Base-by-base conservation (phyloP, 2,113 vertebrate species). In the Xerus inauris region DNA sequence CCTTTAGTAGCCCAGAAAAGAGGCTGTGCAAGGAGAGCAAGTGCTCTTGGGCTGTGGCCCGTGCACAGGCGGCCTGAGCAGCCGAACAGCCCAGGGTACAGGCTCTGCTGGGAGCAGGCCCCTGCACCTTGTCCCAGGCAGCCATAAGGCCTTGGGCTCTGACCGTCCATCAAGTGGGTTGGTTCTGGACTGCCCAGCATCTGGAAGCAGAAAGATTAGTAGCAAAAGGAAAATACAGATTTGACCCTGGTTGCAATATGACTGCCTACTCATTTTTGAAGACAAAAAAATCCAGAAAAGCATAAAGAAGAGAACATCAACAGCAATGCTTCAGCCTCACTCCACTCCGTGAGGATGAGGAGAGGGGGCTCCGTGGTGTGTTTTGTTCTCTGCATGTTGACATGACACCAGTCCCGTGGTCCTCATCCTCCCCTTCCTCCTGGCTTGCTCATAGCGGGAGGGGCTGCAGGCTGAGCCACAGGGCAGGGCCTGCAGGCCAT, bases 321-420 rank as follows among this genome's bases (percentile, higher is more conserved):
- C 6, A 24, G 5, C 38, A 38, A 12, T n/a, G 4, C 13, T 28
- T 14, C 17, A 8, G 38, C n/a, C 3, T 0, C 7, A 0, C 12
- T 5, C 14, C 7, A 0, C 49, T 35, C 28, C 0, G 89, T 57
- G 13, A 54, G 30, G 64, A 28, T 0, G 14, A 6, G 0, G 0
- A 20, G 5, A 6, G 14, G 77, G 1, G 16, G 35, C 47, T 11
- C 1, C 22, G 4, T 24, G 12, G 45, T 11, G 19, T 22, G 4
- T 75, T 42, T 40, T 32, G 64, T 8, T 3, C 20, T 35, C 72
- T 67, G 4, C 14, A 0, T 0, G 9, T 69, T 8, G 24, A 24
- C 16, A 19, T 32, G 17, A 6, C 28, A 16, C 38, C 67, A 2
- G 57, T 6, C 32, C 28, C 16, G 3, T 9, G 0, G 0, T 47